These are phyloP conservation scores for Peucedramus taeniatus DNA, from an alignment of 2,113 vertebrate species.

Conservation along the genomic window DNA sequence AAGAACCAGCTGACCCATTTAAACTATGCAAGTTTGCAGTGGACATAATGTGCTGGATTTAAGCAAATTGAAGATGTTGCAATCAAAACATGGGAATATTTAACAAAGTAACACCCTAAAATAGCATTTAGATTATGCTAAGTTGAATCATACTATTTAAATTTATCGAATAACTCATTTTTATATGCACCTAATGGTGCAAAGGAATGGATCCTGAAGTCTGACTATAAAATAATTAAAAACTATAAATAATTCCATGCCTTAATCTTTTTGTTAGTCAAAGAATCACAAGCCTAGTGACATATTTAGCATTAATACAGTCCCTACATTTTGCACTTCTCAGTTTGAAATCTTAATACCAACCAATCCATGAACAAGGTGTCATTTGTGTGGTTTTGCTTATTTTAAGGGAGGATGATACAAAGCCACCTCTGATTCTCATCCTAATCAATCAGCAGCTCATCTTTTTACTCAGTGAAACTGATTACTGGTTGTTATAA, in stretches of 20 bases:
- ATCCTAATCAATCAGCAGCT: background rate
- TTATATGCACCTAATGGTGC: background rate
- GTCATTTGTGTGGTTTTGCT: background rate
- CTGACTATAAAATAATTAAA: background rate
- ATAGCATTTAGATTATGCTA: background rate
- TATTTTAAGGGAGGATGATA: background rate
- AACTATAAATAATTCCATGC: background rate
- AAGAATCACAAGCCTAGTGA: background rate
- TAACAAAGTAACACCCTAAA: background rate
- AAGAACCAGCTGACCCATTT: background rate
- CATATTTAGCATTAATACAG: background rate
- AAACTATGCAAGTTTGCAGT: background rate
- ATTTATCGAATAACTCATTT: background rate
- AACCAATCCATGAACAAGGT: background rate
- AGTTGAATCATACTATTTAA: background rate
- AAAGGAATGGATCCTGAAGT: background rate
- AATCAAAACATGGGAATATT: background rate
- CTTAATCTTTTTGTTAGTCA: background rate
- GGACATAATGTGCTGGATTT: background rate
- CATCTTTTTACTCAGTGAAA: background rate
- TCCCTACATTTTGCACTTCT: background rate
- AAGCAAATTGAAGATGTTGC: background rate
- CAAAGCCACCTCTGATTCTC: background rate
- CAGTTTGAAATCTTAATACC: background rate
- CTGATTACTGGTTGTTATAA: accelerated